Evolutionary conservation across 2,888 invertebrate genomes (phyloP).

Genomic region (Cantharis rustica): DNA sequence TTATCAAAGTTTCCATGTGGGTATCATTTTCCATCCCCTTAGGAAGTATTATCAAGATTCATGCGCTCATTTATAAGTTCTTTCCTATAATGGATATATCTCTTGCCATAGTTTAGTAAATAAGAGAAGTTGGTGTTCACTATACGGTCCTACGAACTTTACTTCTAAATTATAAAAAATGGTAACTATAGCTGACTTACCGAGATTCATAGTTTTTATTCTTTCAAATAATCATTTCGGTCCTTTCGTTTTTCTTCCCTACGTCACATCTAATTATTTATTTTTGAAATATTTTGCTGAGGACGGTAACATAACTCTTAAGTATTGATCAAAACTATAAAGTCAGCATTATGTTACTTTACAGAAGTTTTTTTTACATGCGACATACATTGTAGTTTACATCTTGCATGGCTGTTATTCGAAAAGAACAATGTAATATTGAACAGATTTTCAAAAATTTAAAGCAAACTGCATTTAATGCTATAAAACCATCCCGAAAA

Average conservation of each 20-base stretch:
- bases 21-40: background rate
- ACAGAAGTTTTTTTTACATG: too few species aligned
- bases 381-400: too few species aligned
- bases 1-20: background rate
- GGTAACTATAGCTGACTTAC: background rate
- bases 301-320: too few species aligned
- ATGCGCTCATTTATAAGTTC: background rate
- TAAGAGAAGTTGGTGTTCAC: background rate
- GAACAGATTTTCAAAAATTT: too few species aligned
- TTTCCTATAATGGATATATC: background rate
- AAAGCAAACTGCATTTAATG: too few species aligned
- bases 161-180: background rate
- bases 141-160: background rate
- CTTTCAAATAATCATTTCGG: background rate
- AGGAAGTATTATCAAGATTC: background rate
- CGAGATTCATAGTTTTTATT: background rate
- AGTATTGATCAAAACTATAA: background rate
- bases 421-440: too few species aligned
- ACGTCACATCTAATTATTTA: background rate
- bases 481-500: too few species aligned
- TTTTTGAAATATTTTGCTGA: background rate
- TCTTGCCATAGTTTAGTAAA: background rate
- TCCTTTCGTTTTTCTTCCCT: background rate
- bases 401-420: too few species aligned
- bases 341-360: too few species aligned